Percentiles rank a stretch among this genome's conserved stretches.
Conservation (phyloP, 1,140 invertebrate genomes). For the Trichonephila clavata region DNA sequence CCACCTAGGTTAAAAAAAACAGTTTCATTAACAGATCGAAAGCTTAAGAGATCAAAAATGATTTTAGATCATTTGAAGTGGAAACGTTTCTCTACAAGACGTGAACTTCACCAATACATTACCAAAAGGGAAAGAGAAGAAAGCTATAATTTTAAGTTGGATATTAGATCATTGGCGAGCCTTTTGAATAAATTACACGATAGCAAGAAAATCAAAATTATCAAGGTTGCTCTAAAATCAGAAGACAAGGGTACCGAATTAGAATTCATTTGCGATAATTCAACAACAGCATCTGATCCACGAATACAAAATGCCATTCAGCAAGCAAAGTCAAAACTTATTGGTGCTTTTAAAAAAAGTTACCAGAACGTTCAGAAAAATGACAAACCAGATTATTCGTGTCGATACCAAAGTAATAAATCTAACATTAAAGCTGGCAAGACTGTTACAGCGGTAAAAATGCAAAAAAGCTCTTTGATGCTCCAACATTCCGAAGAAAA, state of each 20-base stretch:
- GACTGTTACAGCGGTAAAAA: not conserved
- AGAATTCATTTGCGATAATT: constrained; percentile 84
- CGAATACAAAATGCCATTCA: constrained; percentile 84
- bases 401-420: too few relatives aligned
- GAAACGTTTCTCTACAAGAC: constrained; percentile 83
- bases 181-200: constrained; percentile 83
- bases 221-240: constrained; percentile 83
- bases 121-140: constrained; percentile 83
- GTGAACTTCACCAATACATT: constrained; percentile 84
- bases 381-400: not conserved
- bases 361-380: not conserved
- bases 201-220: constrained; percentile 84
- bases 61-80: constrained; percentile 84
- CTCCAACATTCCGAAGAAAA: not conserved
- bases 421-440: too few relatives aligned
- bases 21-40: constrained; percentile 79
- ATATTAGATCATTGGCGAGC: constrained; percentile 85
- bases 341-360: constrained; percentile 76
- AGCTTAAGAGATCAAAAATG: constrained; percentile 84
- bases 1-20: not conserved
- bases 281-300: constrained; percentile 82
- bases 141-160: constrained; percentile 84
- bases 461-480: not conserved
- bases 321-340: constrained; percentile 85
- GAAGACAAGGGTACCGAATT: constrained; percentile 82